phyloP scores from a whole-genome alignment of 2,797 vertebrate genomes.

The Thunnus albacares region DNA sequence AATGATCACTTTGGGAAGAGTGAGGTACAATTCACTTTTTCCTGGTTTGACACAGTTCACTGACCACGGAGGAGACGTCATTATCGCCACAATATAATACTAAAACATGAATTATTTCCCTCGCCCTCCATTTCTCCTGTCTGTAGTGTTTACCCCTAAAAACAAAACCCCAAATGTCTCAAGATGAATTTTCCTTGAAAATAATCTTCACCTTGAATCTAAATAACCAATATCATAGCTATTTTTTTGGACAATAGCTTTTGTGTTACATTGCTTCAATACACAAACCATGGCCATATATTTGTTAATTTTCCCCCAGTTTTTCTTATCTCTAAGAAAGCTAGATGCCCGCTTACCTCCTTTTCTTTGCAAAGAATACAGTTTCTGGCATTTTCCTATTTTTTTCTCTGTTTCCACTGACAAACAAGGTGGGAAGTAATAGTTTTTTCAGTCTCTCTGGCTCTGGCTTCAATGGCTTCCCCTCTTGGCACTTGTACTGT shows the following conservation, averaged over 20 bases:
- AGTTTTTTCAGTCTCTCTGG: slow-evolving; percentile 59
- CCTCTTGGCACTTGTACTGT: slow-evolving; percentile 65
- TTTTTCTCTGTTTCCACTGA: slow-evolving; percentile 35
- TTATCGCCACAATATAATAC: slow-evolving; percentile 14
- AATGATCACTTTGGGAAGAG: slow-evolving; percentile 59
- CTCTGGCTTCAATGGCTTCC: slow-evolving; percentile 71
- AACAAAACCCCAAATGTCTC: neutral
- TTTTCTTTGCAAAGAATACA: slow-evolving; percentile 13
- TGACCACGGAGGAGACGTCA: slow-evolving; percentile 28
- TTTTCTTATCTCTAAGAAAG: neutral
- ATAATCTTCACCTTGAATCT: neutral
- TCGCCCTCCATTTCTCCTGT: neutral
- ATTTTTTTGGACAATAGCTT: neutral
- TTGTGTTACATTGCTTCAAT: neutral
- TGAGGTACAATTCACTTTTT: slow-evolving; percentile 52
- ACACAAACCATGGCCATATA: neutral
- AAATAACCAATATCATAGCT: neutral
- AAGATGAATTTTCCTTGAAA: neutral
- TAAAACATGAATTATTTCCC: slow-evolving; percentile 26
- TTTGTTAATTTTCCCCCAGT: neutral
- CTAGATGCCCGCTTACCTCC: neutral
- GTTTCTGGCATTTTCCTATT: slow-evolving; percentile 22
- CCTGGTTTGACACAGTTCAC: slow-evolving; percentile 54
- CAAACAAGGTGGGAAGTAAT: slow-evolving; percentile 66
- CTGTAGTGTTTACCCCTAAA: neutral